Percentiles rank a stretch among this genome's conserved stretches.
phyloP scores from a whole-genome alignment of 2,888 invertebrate species.

The Emmelina monodactyla region DNA sequence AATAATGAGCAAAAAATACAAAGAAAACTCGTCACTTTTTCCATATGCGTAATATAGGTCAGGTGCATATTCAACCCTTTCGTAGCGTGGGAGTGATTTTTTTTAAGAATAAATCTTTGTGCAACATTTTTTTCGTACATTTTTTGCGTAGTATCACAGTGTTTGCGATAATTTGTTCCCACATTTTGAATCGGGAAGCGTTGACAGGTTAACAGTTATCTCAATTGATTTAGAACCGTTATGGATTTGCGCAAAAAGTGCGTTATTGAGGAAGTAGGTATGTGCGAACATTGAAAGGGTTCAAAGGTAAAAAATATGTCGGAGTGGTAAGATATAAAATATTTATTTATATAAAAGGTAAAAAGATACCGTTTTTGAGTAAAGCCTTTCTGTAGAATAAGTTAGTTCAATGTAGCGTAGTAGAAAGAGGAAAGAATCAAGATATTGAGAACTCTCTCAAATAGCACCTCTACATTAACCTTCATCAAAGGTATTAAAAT shows the following conservation, averaged over 20 bases:
- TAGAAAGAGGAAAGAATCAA: too few species aligned
- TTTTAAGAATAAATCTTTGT: conserved; percentile 44
- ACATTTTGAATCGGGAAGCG: conserved; percentile 54
- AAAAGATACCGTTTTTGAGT: too few species aligned
- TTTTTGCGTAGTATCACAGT: conserved; percentile 46
- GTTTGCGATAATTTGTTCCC: conserved; percentile 67
- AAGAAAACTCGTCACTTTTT: conserved; percentile 45
- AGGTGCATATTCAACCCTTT: conserved; percentile 64
- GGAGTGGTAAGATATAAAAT: conserved; percentile 1
- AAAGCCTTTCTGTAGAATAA: too few species aligned
- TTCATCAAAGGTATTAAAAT: too few species aligned
- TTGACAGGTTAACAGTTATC: conserved; percentile 49
- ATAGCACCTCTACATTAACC: too few species aligned
- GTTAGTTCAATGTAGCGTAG: too few species aligned
- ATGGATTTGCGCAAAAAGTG: conserved; percentile 14
- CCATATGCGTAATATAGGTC: conserved; percentile 55
- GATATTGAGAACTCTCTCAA: too few species aligned
- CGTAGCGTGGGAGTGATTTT: conserved; percentile 55
- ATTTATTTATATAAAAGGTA: not conserved
- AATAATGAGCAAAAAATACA: conserved; percentile 53
- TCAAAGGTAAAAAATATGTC: conserved; percentile 13
- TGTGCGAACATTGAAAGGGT: conserved; percentile 24
- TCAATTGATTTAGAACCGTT: conserved; percentile 40
- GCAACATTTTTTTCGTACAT: too few species aligned
- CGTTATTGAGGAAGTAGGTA: conserved; percentile 3